Evolutionary conservation across 1,140 invertebrate genomes (phyloP), one percentile per base, ranked within the genome.

Genomic region (Oreohelix idahoensis): DNA sequence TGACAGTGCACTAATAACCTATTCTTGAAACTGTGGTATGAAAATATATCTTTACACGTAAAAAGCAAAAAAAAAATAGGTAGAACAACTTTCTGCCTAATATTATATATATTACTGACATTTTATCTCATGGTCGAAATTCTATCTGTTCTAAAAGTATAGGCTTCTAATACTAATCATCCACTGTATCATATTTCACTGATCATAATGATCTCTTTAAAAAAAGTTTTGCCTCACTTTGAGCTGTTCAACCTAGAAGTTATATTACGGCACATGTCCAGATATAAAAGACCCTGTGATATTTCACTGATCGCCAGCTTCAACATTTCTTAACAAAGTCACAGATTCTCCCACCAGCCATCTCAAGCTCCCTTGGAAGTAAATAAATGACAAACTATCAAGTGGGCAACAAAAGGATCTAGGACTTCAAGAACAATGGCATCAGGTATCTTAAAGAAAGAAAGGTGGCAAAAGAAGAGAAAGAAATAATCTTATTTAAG

Each of bases 341-440:
- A 15, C 51, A 58, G 1, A n/a, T 32, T 74, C 71, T 29, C 32
- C 39, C 38, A 39, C 71, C 35, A 74, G 71, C 38, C 38, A 74
- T 42, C 71, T 49, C 42, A 49, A 49, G 38, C 32, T 74, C 38
- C 38, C 42, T 26, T 74, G 32, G 71, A 74, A 42, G 38, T 39
- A 39, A 11, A 32, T 39, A 29, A 39, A 42, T 74, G 63, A 66
- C 63, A 66, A 66, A 35, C 63, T 32, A 66, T 32, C n/a, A 35
- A 32, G n/a, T 8, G 23, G 8, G 17, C 63, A 66, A 32, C 63
- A 66, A 66, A 66, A 2, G 29, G 63, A 10, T 35, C 63, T 32
- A 66, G 63, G 63, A 66, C 63, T 66, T 23, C 63, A 66, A 66
- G 29, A 66, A 66, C 63, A 39, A n/a, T 74, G 38, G 38, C 29